A percentile compares a stretch with the other conserved stretches of the same genome.
phyloP scores from a whole-genome alignment of 2,797 vertebrate species.

The Clarias fuscus region DNA sequence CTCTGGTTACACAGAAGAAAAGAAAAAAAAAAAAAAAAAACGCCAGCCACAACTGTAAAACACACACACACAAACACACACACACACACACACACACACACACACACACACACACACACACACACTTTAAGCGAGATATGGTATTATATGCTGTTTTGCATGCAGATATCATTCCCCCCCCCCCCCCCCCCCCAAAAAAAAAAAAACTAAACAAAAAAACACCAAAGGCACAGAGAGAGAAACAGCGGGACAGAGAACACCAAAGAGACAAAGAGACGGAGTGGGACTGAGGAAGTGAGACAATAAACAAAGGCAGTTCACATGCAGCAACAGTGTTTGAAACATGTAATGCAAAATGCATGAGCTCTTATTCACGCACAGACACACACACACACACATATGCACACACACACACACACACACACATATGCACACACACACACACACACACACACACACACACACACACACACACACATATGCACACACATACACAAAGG shows the following conservation, averaged over 20 bases:
- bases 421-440: conserved; percentile 1
- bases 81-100: too few species aligned
- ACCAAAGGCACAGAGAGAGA: conserved; percentile 49
- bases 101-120: not conserved
- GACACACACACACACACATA: conserved; percentile 11
- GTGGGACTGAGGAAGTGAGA: conserved; percentile 46
- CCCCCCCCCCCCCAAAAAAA: too few species aligned
- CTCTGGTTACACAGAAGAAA: conserved; percentile 7
- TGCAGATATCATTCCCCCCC: conserved; percentile 11
- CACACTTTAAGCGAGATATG: not conserved
- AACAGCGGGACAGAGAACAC: conserved; percentile 2
- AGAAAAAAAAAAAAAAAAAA: not conserved
- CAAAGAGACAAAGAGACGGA: conserved; percentile 43
- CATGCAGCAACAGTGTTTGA: conserved; percentile 17
- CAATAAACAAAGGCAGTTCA: conserved; percentile 18
- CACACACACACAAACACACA: not conserved
- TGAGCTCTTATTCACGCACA: conserved; percentile 12
- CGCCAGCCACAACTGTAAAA: not conserved
- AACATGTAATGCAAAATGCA: conserved; percentile 19
- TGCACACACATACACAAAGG: not conserved
- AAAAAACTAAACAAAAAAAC: not conserved
- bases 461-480: conserved; percentile 7
- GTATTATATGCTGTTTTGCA: conserved; percentile 17
- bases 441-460: not conserved
- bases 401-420: not conserved